A percentile compares a stretch with the other conserved stretches of the same genome.
These are phyloP conservation scores for Hippotragus niger DNA, from an alignment of 2,113 vertebrate genomes.

Conservation along the genomic window DNA sequence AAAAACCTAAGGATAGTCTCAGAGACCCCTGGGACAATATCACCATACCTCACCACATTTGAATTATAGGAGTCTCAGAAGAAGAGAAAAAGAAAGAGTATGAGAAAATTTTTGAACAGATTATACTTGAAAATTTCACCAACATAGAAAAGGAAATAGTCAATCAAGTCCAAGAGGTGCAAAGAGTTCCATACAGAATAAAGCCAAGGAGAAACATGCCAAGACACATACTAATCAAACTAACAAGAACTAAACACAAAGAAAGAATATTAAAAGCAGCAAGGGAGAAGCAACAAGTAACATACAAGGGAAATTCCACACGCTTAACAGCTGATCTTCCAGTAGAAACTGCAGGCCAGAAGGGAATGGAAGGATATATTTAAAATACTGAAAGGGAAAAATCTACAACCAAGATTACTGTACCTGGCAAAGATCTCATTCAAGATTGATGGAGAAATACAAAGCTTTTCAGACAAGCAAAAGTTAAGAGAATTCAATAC, in stretches of 20 bases:
- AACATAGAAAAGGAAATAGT: neutral
- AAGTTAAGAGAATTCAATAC: neutral
- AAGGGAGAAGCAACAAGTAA: neutral
- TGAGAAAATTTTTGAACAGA: neutral
- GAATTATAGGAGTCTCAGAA: neutral
- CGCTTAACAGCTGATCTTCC: neutral
- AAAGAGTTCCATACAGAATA: neutral
- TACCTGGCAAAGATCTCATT: neutral
- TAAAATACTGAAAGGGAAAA: neutral
- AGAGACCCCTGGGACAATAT: neutral
- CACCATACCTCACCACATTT: neutral
- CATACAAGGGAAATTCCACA: neutral
- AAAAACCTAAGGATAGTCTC: neutral
- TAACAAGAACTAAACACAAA: neutral
- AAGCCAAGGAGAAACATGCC: neutral
- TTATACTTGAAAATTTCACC: neutral
- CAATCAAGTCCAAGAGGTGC: neutral
- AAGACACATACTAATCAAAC: neutral
- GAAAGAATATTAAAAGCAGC: neutral
- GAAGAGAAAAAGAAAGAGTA: neutral
- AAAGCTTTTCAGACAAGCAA: neutral
- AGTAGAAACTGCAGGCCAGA: neutral
- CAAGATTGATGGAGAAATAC: neutral
- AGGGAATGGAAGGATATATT: neutral
- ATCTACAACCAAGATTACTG: neutral